Percentiles rank a stretch among this genome's conserved stretches.
Conservation (phyloP, 2,113 vertebrate species). For the Aegithalos caudatus region DNA sequence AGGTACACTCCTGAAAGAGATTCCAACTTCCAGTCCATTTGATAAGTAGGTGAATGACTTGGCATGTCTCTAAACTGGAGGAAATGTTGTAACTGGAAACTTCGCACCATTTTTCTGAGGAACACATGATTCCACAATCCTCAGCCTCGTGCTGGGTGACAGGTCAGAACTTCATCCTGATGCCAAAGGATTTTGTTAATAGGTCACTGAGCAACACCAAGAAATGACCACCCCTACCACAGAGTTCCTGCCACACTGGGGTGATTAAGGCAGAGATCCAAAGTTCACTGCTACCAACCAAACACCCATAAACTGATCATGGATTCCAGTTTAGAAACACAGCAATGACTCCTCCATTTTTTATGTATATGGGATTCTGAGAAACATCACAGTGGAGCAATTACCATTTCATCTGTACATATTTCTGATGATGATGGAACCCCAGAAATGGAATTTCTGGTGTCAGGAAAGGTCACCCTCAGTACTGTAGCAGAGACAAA, state of each 20-base stretch:
- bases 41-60: neutral
- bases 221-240: neutral
- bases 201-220: neutral
- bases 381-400: neutral
- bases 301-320: neutral
- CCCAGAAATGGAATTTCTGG: neutral
- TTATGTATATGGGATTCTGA: neutral
- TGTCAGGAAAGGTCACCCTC: neutral
- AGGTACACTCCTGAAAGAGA: neutral
- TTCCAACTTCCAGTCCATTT: neutral
- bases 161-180: neutral
- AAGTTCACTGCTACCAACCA: neutral
- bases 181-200: neutral
- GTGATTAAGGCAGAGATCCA: neutral
- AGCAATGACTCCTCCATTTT: neutral
- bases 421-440: neutral
- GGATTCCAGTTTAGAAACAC: neutral
- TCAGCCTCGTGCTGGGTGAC: neutral
- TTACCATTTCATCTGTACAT: neutral
- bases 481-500: neutral
- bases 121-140: fast-evolving
- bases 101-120: neutral
- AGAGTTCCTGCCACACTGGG: neutral
- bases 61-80: neutral
- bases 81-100: neutral